Base-by-base conservation (phyloP, 2,113 vertebrate species). In the Manacus vitellinus region DNA sequence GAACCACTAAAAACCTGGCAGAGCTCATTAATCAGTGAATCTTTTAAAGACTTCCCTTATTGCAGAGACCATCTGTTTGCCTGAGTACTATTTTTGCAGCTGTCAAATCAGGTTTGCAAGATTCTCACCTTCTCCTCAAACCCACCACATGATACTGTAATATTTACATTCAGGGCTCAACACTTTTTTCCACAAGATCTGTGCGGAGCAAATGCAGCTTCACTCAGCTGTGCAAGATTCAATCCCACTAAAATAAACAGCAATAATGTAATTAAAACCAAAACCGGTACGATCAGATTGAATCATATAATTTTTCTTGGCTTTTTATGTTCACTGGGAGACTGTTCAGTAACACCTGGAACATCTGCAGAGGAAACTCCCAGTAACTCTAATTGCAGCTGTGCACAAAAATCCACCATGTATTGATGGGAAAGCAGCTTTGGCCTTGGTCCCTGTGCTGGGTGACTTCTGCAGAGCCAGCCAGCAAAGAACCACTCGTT, bases 81-180 rank as follows among this genome's bases (percentile, higher is more conserved):
- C 67, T 10, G 8, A 49, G 24, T 66, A 31, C 31, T 92, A 21
- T 85, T 85, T 94, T 44, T 94, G 89, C 83, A 94, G 83, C 92
- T 94, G 80, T 54, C 78, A 93, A 85, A 91, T 56, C 79, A 92
- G 79, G 91, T 96, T 95, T 97, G 91, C 70, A 46, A 91, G 68
- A 66, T 62, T 92, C 91, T 95, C 94, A 94, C 92, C 86, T 97
- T 96, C 88, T 89, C 62, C 49, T 68, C 88, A 95, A 86, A 87
- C 65, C 54, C 54, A 87, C n/a, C 63, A 82, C 76, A 70, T 28
- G 52, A 75, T 70, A 79, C n/a, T 0, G 33, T 43, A 95, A 89
- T 96, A 85, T 96, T 97, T 94, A 89, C 58, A 56, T 28, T 85
- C 65, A 61, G 88, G n/a, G 37, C 41, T 78, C 1, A 0, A 58